phyloP scores from a whole-genome alignment of 1,140 invertebrate genomes.

The Bombus cullumanus region DNA sequence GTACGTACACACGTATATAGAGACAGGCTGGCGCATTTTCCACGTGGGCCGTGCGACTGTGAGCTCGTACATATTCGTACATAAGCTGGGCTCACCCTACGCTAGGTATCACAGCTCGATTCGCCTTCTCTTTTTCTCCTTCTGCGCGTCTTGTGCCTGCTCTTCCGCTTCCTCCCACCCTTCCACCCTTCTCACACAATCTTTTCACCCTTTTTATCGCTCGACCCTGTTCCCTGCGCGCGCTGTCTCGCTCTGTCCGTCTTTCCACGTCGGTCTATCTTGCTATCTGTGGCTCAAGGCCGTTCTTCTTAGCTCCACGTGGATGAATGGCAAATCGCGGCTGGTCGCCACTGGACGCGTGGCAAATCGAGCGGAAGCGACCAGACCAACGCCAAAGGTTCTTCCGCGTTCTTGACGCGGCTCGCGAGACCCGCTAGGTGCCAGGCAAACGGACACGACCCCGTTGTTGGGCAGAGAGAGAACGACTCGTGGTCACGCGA shows the following conservation, averaged over 20 bases:
- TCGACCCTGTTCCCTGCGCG: neutral
- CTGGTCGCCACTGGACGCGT: constrained; percentile 49
- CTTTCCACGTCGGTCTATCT: neutral
- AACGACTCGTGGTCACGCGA: too few relatives aligned
- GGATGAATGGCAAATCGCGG: constrained; percentile 50
- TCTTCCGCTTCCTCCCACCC: neutral
- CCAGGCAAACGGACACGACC: neutral
- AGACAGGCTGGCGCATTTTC: neutral
- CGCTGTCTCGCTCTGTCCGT: neutral
- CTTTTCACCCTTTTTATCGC: constrained; percentile 47
- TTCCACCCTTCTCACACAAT: constrained; percentile 3
- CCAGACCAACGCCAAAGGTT: constrained; percentile 74
- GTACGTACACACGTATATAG: constrained; percentile 36
- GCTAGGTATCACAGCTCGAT: constrained; percentile 69
- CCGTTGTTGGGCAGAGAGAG: neutral
- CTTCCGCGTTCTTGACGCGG: constrained; percentile 49
- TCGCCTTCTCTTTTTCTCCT: constrained; percentile 40
- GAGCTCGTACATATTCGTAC: constrained; percentile 1
- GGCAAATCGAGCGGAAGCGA: constrained; percentile 68
- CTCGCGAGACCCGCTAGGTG: neutral
- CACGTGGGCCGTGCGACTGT: neutral
- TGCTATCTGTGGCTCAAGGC: neutral
- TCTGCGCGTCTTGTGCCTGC: neutral
- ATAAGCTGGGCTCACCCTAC: constrained; percentile 44
- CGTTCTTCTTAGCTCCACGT: constrained; percentile 18